Base-by-base conservation (phyloP, 2,797 vertebrate species). In the Phalanger gymnotis region DNA sequence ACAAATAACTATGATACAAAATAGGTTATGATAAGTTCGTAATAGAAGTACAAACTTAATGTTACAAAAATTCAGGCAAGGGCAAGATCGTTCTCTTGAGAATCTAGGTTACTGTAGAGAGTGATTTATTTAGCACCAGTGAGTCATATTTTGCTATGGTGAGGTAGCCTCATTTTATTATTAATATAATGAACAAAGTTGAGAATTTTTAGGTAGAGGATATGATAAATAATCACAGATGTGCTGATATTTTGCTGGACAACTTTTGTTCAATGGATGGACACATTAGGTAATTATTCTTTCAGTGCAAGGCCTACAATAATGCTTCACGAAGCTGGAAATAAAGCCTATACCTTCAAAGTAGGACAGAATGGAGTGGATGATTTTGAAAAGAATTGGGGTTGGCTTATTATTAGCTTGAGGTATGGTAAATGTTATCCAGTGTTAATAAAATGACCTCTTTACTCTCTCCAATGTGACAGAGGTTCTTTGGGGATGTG, bases 121-220 rank as follows among this genome's bases (percentile, higher is more conserved):
- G 53, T 87, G 94, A 93, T 94, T 96, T 94, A 91, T 91, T 97
- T 94, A 90, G 22, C 89, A 34, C 30, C n/a, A 30, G 4, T 30
- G 58, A 96, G 34, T 90, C 81, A 92, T n/a, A 90, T 61, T 56
- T 61, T 53, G 92, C 54, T 54, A 73, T 92, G 55, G 81, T 66
- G 91, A 94, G 40, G 25, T 47, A 91, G 53, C 14, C 9, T 31
- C 47, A 52, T 93, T 95, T 91, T 51, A 61, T 96, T 90, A 91
- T 92, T 89, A 93, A 91, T 92, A n/a, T 93, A 94, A 95, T 94
- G 57, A 92, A 55, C 34, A 30, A 47, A 57, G 28, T 93, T 91
- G 51, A 66, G 51, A 28, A 40, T 53, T 93, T 91, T 47, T 87
- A 87, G 11, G 14, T 56, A 94, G 90, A 96, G 1, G 51, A 12